Evolutionary conservation across 1,140 invertebrate species (phyloP), one percentile per base, ranked within the genome.

Genomic region (Wiebesia pumilae): DNA sequence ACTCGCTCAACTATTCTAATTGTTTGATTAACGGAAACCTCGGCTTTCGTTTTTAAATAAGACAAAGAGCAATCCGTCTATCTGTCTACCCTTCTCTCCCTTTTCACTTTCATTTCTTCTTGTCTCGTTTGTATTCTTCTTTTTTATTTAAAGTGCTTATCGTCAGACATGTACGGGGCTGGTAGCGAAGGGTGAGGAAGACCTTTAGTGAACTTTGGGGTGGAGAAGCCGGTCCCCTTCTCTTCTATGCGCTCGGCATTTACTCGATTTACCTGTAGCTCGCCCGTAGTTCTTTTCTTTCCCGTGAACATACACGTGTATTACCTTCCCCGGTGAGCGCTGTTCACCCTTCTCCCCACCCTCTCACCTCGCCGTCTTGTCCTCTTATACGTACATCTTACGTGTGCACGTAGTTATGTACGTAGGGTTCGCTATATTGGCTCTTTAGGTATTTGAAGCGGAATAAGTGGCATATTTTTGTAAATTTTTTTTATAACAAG

Each of bases 111-210:
- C 75, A 9, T 82, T 58, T 27, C 43, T 67, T 38, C 16, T 33
- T 14, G 16, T 30, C 35, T 14, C 71, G 30, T 43, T 62, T 43
- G 47, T 81, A 38, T 47, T 24, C 47, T 43, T 51, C 35, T 75
- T 71, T 81, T 77, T 54, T 86, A 83, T 86, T 86, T 83, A 69
- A 86, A 86, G 81, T 86, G 71, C 58, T 83, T 86, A 86, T 86
- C 85, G 81, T 78, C 85, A 81, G 85, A 83, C 85, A 82, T 86
- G 85, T 67, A 82, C 81, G 40, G 21, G 33, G 58, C 77, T 24
- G 38, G 54, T 38, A 33, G 27, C 69, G 62, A 35, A 54, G 67
- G 35, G 79, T 35, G 14, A 47, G 51, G 77, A 79, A 79, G 77
- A 58, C n/a, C 77, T 58, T 77, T 30, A 7, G 27, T 30, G 38